Evolutionary conservation across 2,113 vertebrate genomes (phyloP).

Genomic region (Neopipo cinnamomea): DNA sequence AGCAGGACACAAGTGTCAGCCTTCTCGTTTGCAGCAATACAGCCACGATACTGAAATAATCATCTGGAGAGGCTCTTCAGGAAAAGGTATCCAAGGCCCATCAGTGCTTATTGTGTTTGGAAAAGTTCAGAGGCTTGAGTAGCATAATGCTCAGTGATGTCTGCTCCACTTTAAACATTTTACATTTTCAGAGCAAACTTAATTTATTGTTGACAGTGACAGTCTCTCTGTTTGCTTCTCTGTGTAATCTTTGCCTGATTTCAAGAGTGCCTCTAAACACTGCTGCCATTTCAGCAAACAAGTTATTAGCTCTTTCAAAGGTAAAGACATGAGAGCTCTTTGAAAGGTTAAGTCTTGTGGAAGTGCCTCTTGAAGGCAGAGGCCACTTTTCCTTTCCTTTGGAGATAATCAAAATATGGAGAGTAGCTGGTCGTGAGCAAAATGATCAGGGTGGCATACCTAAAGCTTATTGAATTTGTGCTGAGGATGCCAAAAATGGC

Average conservation of each 20-base stretch:
- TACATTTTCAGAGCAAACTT: background rate
- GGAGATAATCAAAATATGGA: constrained; percentile 59
- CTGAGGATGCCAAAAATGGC: constrained; percentile 40
- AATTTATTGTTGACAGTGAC: constrained; percentile 39
- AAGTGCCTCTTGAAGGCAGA: constrained; percentile 47
- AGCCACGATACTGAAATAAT: background rate
- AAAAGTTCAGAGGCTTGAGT: constrained; percentile 40
- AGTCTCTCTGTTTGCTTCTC: constrained; percentile 43
- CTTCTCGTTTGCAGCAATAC: background rate
- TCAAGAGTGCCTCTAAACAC: constrained; percentile 57
- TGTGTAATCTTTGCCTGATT: constrained; percentile 55
- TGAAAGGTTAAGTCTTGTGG: constrained; percentile 58
- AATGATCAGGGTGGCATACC: constrained; percentile 55
- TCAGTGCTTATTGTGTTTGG: constrained; percentile 10
- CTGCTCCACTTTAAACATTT: constrained; percentile 28
- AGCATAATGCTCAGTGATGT: background rate
- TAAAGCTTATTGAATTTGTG: constrained; percentile 65
- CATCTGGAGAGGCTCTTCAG: constrained; percentile 8
- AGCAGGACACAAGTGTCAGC: background rate
- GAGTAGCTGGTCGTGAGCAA: constrained; percentile 53
- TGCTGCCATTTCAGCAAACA: constrained; percentile 46
- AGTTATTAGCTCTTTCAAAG: constrained; percentile 50
- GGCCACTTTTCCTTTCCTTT: constrained; percentile 52
- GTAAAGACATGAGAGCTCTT: constrained; percentile 31
- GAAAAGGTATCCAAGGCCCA: constrained; percentile 20